A percentile compares a stretch with the other conserved stretches of the same genome.
Evolutionary conservation across 2,888 invertebrate species (phyloP).

Genomic region (Thymelicus sylvestris): DNA sequence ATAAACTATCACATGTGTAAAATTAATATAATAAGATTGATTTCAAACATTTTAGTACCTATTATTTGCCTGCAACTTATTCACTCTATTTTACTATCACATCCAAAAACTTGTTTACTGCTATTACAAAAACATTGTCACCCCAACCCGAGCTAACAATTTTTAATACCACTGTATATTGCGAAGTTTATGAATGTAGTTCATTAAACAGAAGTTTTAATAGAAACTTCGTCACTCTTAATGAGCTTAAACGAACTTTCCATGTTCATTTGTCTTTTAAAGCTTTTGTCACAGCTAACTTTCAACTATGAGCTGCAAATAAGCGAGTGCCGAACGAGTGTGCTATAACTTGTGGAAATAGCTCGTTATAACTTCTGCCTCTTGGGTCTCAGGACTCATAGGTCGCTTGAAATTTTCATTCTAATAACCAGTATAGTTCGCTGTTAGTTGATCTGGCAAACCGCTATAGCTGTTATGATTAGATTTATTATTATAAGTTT

Average conservation of each 20-base stretch:
- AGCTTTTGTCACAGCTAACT: conserved; percentile 10
- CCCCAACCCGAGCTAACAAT: neutral
- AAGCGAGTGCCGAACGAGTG: conserved; percentile 13
- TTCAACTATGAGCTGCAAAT: conserved; percentile 23
- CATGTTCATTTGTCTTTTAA: conserved; percentile 18
- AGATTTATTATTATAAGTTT: too few relatives aligned
- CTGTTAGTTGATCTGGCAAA: too few relatives aligned
- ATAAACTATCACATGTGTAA: too few relatives aligned
- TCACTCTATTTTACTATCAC: too few relatives aligned
- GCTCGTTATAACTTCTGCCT: conserved; percentile 29
- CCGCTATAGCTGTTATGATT: too few relatives aligned
- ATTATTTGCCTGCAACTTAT: too few relatives aligned
- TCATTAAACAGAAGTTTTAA: conserved; percentile 8
- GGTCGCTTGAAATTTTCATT: conserved; percentile 1
- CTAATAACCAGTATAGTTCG: neutral
- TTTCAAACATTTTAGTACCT: too few relatives aligned
- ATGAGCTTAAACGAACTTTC: conserved; percentile 11
- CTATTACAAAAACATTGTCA: too few relatives aligned
- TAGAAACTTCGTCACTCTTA: conserved; percentile 1
- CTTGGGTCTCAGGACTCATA: neutral
- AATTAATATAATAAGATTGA: too few relatives aligned
- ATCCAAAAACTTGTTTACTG: too few relatives aligned
- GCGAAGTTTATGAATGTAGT: neutral
- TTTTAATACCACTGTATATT: neutral
- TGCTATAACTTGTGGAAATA: conserved; percentile 30